These are phyloP conservation scores for Orcinus orca DNA, from an alignment of 2,113 vertebrate species.

Conservation along the genomic window DNA sequence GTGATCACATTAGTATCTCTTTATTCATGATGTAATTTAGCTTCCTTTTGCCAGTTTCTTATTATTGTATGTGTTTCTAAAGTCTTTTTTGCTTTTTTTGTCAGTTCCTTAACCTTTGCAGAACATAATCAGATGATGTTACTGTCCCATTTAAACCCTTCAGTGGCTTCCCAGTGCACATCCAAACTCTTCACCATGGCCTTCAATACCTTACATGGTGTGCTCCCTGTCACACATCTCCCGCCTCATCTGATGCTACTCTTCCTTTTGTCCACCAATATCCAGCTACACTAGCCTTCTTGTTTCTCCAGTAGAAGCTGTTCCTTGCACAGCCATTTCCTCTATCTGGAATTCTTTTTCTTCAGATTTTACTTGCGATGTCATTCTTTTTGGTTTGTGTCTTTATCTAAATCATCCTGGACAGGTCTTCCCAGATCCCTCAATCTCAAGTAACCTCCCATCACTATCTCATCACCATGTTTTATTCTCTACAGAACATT, in stretches of 20 bases:
- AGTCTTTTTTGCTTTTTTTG: neutral
- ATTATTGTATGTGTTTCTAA: neutral
- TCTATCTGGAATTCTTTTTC: neutral
- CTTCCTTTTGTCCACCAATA: neutral
- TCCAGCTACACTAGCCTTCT: neutral
- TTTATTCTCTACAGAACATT: neutral
- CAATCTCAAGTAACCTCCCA: neutral
- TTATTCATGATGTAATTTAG: neutral
- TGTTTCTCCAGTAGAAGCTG: neutral
- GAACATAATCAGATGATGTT: neutral
- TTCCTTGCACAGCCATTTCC: neutral
- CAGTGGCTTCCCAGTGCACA: neutral
- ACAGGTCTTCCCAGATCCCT: neutral
- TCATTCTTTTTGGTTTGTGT: neutral
- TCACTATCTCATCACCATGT: neutral
- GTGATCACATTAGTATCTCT: neutral
- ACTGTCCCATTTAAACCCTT: neutral
- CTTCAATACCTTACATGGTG: fast-evolving
- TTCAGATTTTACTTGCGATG: neutral
- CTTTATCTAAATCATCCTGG: neutral
- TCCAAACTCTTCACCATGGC: neutral
- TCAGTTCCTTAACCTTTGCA: conserved; percentile 5
- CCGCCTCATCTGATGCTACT: neutral
- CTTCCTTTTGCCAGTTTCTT: neutral
- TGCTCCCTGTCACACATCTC: neutral